Evolutionary conservation across 2,888 invertebrate genomes (phyloP), one percentile per base, ranked within the genome.

Genomic region (Mythimna impura): DNA sequence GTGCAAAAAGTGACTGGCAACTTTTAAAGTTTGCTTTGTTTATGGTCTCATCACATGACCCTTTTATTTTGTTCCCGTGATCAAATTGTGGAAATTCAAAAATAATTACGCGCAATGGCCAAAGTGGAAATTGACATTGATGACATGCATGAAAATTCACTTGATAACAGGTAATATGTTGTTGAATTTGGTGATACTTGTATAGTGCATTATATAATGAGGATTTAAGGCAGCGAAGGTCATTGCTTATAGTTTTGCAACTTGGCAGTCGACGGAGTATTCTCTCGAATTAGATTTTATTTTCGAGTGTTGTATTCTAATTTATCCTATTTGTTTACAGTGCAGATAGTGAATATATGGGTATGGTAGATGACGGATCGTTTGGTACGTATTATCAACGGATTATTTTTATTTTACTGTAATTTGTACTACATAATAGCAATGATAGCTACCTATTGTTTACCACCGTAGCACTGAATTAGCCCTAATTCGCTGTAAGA

Each of bases 31-130:
- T 74, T 86, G 66, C 76, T 71, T 91, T 91, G 91, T 93, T 92
- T 94, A 89, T 95, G 90, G 83, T 78, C 66, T 88, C 88, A 93
- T 97, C 97, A 97, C 97, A 97, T 97, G 97, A 97, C 97, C 97
- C 94, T 95, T 96, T 94, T 96, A 96, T 94, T 97, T 97, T 97
- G 97, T 97, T 96, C 97, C 97, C 97, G 97, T 97, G 97, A 97
- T 97, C 97, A 97, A 96, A 95, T 97, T 94, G 96, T 95, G 96
- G 94, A 97, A 97, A 97, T 97, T 97, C 97, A 97, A 97, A 97
- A 97, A 96, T 96, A 96, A 96, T 96, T 94, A 92, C 92, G 92
- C 92, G 94, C 93, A 94, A 95, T 96, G 95, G 93, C 94, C 82
- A 94, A 96, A 95, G 93, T 94, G 81, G 91, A 93, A 92, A 96